Conservation (phyloP, 2,113 vertebrate species). For the Erythrocercus mccallii region DNA sequence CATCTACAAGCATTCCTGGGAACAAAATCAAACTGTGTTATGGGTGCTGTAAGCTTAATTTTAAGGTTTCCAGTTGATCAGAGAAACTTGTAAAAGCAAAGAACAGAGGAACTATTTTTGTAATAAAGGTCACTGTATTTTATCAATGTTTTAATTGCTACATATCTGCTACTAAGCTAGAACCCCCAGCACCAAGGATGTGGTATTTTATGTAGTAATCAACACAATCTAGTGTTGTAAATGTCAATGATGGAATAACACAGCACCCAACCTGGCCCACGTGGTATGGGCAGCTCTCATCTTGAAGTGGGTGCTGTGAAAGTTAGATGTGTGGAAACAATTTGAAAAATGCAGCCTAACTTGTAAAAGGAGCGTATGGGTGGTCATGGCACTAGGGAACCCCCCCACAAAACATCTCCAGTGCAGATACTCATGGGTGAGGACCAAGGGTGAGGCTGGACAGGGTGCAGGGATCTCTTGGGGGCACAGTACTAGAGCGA, state of each 20-base stretch:
- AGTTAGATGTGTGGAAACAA: background rate
- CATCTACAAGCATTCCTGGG: background rate
- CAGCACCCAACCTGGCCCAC: background rate
- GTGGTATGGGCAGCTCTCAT: background rate
- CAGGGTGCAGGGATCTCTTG: background rate
- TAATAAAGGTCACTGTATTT: constrained; percentile 24
- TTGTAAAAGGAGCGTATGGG: background rate
- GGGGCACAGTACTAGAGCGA: background rate
- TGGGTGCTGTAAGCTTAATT: background rate
- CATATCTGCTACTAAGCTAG: background rate
- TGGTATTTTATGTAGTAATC: background rate
- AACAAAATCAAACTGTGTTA: background rate
- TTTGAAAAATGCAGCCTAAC: background rate
- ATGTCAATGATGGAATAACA: background rate
- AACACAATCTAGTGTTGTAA: background rate
- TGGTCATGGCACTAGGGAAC: background rate
- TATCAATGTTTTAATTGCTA: constrained; percentile 15
- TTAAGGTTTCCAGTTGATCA: background rate
- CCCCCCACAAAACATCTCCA: background rate
- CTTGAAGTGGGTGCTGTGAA: background rate
- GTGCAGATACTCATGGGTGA: background rate
- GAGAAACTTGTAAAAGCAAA: background rate
- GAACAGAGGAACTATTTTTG: background rate
- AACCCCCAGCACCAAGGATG: background rate
- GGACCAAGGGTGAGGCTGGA: background rate